phyloP scores from a whole-genome alignment of 1,140 invertebrate genomes.

The Procambarus virginalis region DNA sequence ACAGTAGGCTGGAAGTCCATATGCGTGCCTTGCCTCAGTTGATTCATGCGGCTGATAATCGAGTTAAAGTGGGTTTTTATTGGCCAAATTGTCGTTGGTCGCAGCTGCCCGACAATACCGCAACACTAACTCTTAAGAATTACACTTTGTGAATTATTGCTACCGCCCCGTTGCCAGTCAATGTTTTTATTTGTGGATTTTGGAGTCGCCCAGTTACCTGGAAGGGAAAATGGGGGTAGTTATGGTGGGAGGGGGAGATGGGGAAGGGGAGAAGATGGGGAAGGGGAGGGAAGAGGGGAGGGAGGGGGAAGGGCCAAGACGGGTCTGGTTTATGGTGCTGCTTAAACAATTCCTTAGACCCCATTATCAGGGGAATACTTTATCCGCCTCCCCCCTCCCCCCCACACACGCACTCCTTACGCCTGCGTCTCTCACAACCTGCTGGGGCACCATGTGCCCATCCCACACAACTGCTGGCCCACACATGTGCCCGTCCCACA shows the following conservation, averaged over 20 bases:
- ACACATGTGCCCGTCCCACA: too few species aligned
- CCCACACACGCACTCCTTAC: too few species aligned
- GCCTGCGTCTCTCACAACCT: too few species aligned
- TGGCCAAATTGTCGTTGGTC: slow-evolving; percentile 17
- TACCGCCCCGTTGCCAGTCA: neutral
- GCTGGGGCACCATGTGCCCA: too few species aligned
- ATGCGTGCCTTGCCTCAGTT: slow-evolving; percentile 14
- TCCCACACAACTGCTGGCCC: too few species aligned
- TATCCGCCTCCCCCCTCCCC: too few species aligned
- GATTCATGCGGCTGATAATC: slow-evolving; percentile 35
- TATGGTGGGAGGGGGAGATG: neutral
- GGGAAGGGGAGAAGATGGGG: neutral
- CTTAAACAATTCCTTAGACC: too few species aligned
- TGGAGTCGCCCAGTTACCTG: too few species aligned
- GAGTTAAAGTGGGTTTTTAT: slow-evolving; percentile 33
- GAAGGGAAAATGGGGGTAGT: neutral
- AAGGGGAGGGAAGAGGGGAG: too few species aligned
- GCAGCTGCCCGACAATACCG: slow-evolving; percentile 5
- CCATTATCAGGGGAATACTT: too few species aligned
- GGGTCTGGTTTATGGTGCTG: too few species aligned
- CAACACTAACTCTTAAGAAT: neutral
- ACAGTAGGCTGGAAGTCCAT: slow-evolving; percentile 54
- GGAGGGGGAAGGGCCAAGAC: neutral
- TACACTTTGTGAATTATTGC: neutral
- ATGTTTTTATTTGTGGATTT: neutral